These are phyloP conservation scores for Scolopax bukidnonensis DNA, from an alignment of 2,797 vertebrate genomes.

Conservation along the genomic window DNA sequence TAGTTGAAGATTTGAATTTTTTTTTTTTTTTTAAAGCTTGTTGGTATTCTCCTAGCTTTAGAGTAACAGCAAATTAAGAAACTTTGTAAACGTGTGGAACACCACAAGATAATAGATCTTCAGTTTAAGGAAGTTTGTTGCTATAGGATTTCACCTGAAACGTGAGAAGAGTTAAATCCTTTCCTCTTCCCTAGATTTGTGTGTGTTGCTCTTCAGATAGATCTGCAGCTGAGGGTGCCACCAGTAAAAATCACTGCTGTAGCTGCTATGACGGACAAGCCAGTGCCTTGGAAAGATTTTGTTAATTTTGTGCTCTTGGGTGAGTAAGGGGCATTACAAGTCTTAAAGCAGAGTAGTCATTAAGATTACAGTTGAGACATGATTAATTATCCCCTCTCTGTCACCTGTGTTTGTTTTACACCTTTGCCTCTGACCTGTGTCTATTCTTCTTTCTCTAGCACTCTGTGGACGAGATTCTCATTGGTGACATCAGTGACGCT, in stretches of 20 bases:
- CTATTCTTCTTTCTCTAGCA: slow-evolving; percentile 13
- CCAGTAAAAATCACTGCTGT: neutral
- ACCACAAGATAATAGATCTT: neutral
- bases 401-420: slow-evolving; percentile 34
- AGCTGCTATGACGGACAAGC: neutral
- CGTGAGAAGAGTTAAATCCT: neutral
- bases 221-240: neutral
- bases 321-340: neutral
- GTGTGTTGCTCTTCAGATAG: neutral
- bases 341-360: slow-evolving; percentile 3
- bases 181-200: neutral
- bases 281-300: neutral
- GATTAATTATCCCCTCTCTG: slow-evolving; percentile 37
- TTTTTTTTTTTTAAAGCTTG: too few relatives aligned
- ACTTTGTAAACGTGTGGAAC: neutral
- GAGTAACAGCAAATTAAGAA: neutral
- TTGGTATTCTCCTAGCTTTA: neutral
- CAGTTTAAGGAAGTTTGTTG: neutral
- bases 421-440: slow-evolving; percentile 33
- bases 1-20: neutral
- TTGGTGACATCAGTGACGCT: slow-evolving; percentile 51
- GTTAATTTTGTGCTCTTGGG: slow-evolving; percentile 4
- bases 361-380: slow-evolving; percentile 14
- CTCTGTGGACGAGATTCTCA: slow-evolving; percentile 7
- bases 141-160: neutral